Conservation (phyloP, 2,113 vertebrate genomes). For the Mesocricetus auratus region DNA sequence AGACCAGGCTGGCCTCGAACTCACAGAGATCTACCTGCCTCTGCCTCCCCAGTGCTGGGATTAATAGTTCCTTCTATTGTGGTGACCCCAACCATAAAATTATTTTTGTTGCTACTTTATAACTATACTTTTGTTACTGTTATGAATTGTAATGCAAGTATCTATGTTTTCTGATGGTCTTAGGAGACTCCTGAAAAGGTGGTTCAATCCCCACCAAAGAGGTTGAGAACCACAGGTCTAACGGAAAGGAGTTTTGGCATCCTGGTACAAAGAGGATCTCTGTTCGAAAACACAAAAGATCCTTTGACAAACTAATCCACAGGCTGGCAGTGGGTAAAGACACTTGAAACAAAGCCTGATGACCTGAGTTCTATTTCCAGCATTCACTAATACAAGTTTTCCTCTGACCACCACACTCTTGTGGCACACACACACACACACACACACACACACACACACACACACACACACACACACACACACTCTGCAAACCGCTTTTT, state of each 20-base stretch:
- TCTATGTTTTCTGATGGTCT: not conserved
- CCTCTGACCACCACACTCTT: not conserved
- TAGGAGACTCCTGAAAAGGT: not conserved
- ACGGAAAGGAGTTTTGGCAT: not conserved
- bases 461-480: not conserved
- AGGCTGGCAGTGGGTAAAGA: not conserved
- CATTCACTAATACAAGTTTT: not conserved
- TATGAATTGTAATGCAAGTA: not conserved
- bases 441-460: not conserved
- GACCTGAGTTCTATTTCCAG: not conserved
- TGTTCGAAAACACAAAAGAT: not conserved
- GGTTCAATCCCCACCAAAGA: not conserved
- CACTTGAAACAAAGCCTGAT: not conserved
- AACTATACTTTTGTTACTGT: not conserved
- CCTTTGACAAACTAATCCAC: not conserved
- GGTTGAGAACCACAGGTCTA: not conserved
- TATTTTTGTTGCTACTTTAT: no score
- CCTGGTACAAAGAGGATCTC: not conserved
- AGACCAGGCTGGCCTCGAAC: no score
- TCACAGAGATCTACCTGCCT: no score
- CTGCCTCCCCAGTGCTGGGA: no score
- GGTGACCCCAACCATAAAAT: not conserved
- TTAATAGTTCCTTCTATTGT: not conserved
- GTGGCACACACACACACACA: not conserved
- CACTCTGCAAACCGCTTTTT: no score